These are phyloP conservation scores for Riptortus pedestris DNA, from an alignment of 1,140 invertebrate species.

Conservation along the genomic window DNA sequence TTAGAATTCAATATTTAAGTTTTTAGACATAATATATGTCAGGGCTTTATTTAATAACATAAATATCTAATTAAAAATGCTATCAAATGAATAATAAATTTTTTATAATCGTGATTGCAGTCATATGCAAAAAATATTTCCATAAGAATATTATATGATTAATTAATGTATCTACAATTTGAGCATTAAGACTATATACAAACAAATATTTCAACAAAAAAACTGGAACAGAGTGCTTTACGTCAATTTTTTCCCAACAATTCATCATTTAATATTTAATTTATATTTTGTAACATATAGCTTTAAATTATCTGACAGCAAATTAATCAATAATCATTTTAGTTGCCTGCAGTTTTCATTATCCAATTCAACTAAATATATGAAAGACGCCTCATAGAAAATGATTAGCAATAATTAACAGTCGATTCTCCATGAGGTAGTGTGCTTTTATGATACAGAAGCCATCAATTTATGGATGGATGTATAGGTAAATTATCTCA, in stretches of 20 bases:
- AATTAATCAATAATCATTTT: slow-evolving; percentile 11
- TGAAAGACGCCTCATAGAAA: not conserved
- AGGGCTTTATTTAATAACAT: not conserved
- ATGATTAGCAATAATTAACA: slow-evolving; percentile 12
- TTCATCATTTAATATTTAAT: not conserved
- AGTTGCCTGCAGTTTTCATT: slow-evolving; percentile 20
- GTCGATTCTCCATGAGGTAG: slow-evolving; percentile 2
- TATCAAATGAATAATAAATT: not conserved
- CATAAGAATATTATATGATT: not conserved
- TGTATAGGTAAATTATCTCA: too few relatives aligned
- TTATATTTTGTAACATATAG: not conserved
- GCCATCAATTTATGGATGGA: too few relatives aligned
- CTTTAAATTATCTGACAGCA: not conserved
- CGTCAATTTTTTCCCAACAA: not conserved
- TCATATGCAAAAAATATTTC: slow-evolving; percentile 20
- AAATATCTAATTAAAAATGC: not conserved
- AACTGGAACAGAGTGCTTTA: slow-evolving; percentile 3
- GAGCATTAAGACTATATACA: slow-evolving; percentile 28
- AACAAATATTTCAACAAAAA: slow-evolving; percentile 14
- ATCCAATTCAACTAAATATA: slow-evolving; percentile 15
- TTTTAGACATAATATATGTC: not conserved
- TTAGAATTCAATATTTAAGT: slow-evolving; percentile 11
- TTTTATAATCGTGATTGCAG: slow-evolving; percentile 8
- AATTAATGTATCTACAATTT: slow-evolving; percentile 24
- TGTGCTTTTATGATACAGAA: slow-evolving; percentile 1